These are phyloP conservation scores for Scolopax rusticola DNA, from an alignment of 2,797 vertebrate species.

Conservation along the genomic window DNA sequence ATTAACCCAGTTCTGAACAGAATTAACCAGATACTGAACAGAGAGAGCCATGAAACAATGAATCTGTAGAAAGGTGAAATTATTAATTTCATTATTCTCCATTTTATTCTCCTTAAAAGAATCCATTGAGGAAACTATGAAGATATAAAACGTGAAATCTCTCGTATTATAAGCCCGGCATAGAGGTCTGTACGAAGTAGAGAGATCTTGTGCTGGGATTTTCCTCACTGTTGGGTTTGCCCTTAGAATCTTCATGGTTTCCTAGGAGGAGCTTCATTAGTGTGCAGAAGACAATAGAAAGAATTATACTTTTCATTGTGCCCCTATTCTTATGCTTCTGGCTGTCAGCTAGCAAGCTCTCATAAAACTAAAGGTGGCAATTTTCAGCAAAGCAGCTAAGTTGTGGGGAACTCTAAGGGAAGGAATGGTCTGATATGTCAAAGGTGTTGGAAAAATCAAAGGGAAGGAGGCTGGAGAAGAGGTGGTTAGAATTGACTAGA, in stretches of 20 bases:
- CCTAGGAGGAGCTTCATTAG: constrained; percentile 11
- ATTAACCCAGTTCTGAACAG: neutral
- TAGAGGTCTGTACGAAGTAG: neutral
- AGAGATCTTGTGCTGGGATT: neutral
- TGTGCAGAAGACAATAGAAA: constrained; percentile 27
- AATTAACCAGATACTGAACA: neutral
- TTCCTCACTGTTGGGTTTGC: neutral
- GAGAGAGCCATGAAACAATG: neutral
- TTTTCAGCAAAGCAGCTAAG: constrained; percentile 28
- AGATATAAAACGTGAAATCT: neutral
- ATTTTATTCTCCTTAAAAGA: neutral
- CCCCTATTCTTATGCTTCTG: neutral
- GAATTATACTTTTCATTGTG: constrained; percentile 48
- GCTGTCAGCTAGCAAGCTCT: neutral
- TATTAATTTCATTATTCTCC: neutral
- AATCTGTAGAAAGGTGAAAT: neutral
- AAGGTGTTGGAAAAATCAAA: constrained; percentile 69
- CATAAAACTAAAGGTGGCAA: neutral
- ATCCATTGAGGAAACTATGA: neutral
- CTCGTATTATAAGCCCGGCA: neutral
- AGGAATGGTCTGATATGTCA: constrained; percentile 29
- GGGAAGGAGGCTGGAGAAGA: constrained; percentile 48
- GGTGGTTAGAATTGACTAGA: constrained; percentile 57
- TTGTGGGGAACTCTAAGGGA: neutral
- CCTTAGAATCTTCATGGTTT: neutral